Evolutionary conservation across 2,888 invertebrate species (phyloP).

Genomic region (Globia sparganii): DNA sequence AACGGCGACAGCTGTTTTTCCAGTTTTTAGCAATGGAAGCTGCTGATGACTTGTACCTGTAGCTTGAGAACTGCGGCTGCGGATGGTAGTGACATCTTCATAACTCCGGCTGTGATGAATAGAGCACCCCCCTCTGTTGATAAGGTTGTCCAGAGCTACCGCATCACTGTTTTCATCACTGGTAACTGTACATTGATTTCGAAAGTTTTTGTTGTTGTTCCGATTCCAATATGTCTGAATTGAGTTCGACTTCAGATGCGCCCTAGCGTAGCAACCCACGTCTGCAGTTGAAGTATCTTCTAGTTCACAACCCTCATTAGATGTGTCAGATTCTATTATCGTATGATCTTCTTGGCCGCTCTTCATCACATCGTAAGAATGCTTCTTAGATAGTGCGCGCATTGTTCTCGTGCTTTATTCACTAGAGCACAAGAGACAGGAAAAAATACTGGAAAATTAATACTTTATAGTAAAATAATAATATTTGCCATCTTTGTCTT

Average conservation of each 20-base stretch:
- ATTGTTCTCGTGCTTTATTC: conserved; percentile 16
- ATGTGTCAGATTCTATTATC: conserved; percentile 47
- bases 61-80: conserved; percentile 16
- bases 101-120: conserved; percentile 16
- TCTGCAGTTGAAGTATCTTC: conserved; percentile 23
- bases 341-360: conserved; percentile 41
- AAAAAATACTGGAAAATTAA: conserved; percentile 28
- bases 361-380: conserved; percentile 46
- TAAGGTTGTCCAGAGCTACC: not conserved
- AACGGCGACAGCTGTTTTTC: not conserved
- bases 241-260: conserved; percentile 38
- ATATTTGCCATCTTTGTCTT: conserved; percentile 5
- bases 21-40: not conserved
- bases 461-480: conserved; percentile 13
- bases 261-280: conserved; percentile 48
- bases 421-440: not conserved
- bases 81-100: not conserved
- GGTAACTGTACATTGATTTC: conserved; percentile 50
- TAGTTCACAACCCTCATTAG: conserved; percentile 2
- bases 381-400: conserved; percentile 38
- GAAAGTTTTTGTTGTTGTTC: conserved; percentile 44
- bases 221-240: conserved; percentile 42
- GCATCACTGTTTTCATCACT: not conserved
- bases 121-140: not conserved
- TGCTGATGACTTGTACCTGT: not conserved